These are phyloP conservation scores for Sylvia atricapilla DNA, from an alignment of 2,113 vertebrate genomes.

Conservation along the genomic window DNA sequence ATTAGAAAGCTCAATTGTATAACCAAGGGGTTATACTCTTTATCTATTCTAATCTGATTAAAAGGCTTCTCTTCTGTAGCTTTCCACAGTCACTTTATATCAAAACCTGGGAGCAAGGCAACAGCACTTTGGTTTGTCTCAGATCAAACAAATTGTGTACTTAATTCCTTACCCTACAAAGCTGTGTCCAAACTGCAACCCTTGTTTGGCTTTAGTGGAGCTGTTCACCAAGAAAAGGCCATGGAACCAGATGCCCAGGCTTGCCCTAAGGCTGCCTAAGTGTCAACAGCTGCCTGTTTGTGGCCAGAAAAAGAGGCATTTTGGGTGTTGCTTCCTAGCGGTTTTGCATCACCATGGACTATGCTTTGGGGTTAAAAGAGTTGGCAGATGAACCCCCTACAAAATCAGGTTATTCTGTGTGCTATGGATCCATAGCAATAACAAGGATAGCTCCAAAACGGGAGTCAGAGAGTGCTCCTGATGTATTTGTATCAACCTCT, in stretches of 20 bases:
- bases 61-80: constrained; percentile 51
- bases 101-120: constrained; percentile 38
- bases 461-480: not conserved
- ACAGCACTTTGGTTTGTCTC: not conserved
- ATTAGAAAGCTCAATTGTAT: constrained; percentile 66
- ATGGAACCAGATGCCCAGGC: accelerated
- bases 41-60: constrained; percentile 67
- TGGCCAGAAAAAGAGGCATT: not conserved
- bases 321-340: not conserved
- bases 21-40: constrained; percentile 56
- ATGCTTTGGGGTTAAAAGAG: not conserved
- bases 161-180: not conserved
- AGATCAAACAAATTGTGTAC: not conserved
- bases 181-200: not conserved
- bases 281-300: not conserved
- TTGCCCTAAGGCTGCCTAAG: not conserved
- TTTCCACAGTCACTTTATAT: constrained; percentile 39
- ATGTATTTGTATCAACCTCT: not conserved
- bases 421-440: accelerated
- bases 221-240: not conserved
- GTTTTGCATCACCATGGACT: not conserved
- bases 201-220: not conserved
- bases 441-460: not conserved
- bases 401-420: not conserved
- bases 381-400: not conserved